These are phyloP conservation scores for Erithacus rubecula DNA, from an alignment of 2,797 vertebrate genomes.

Conservation along the genomic window DNA sequence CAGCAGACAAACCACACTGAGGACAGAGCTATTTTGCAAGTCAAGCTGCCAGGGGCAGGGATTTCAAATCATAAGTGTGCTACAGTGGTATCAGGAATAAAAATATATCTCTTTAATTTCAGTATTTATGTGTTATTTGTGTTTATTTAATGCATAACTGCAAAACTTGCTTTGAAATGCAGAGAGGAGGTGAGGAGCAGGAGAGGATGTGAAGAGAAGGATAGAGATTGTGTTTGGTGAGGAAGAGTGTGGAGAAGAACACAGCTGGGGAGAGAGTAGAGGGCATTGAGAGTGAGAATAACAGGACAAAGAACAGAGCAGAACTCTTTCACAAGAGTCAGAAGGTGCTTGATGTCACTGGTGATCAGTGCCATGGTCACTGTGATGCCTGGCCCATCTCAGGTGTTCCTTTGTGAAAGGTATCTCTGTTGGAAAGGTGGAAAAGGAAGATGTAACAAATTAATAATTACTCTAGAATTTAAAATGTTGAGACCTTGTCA, in stretches of 20 bases:
- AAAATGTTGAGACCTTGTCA: background rate
- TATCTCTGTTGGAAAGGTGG: background rate
- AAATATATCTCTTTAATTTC: background rate
- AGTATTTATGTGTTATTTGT: background rate
- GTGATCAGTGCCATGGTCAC: background rate
- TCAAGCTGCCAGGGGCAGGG: background rate
- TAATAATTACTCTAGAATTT: background rate
- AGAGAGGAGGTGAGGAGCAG: background rate
- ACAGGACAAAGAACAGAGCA: background rate
- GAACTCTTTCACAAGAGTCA: background rate
- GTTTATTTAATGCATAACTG: background rate
- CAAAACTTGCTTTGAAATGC: background rate
- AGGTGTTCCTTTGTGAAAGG: background rate
- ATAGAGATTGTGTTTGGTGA: background rate
- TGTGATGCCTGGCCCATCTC: background rate
- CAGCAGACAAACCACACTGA: fast-evolving
- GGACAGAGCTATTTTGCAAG: background rate
- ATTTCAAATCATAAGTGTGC: background rate
- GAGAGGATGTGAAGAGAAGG: background rate
- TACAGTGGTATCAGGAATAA: background rate
- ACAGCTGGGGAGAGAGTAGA: background rate
- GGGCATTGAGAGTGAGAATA: background rate
- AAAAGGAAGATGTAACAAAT: background rate
- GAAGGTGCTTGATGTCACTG: background rate
- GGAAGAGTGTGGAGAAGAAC: background rate